A percentile compares a stretch with the other conserved stretches of the same genome.
Evolutionary conservation across 2,113 vertebrate species (phyloP).

Genomic region (Eulemur rufifrons): DNA sequence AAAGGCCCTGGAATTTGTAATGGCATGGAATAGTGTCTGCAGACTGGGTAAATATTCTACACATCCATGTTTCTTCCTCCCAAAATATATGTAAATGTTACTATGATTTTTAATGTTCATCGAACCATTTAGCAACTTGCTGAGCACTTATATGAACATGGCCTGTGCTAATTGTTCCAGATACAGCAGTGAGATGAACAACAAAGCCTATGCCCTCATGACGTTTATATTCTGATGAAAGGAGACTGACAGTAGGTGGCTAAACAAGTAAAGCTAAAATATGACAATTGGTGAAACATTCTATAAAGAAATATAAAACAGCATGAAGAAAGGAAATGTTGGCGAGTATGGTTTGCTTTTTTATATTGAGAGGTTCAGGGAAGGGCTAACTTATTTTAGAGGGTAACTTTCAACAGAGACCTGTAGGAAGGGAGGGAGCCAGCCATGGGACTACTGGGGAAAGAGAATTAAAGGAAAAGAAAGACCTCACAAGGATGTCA

Average conservation of each 20-base stretch:
- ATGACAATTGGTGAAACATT: not conserved
- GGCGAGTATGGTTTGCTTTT: not conserved
- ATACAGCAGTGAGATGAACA: not conserved
- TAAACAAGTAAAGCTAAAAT: not conserved
- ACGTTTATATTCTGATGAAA: slow-evolving; percentile 14
- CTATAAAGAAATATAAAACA: not conserved
- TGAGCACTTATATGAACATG: not conserved
- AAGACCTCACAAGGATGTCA: not conserved
- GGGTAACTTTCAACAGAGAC: not conserved
- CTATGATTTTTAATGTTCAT: not conserved
- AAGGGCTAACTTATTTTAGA: not conserved
- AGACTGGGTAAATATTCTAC: not conserved
- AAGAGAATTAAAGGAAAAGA: not conserved
- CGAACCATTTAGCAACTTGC: not conserved
- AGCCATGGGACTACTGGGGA: not conserved
- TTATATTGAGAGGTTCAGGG: not conserved
- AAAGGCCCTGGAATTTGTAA: not conserved
- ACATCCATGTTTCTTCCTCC: not conserved
- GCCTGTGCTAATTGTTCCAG: not conserved
- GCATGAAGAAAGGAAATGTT: not conserved
- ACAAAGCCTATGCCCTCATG: not conserved
- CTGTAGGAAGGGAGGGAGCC: not conserved
- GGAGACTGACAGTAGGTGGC: not conserved
- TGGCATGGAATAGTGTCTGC: not conserved
- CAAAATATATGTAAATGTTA: not conserved